Evolutionary conservation across 2,888 invertebrate genomes (phyloP).

Genomic region (Adelphocoris suturalis): DNA sequence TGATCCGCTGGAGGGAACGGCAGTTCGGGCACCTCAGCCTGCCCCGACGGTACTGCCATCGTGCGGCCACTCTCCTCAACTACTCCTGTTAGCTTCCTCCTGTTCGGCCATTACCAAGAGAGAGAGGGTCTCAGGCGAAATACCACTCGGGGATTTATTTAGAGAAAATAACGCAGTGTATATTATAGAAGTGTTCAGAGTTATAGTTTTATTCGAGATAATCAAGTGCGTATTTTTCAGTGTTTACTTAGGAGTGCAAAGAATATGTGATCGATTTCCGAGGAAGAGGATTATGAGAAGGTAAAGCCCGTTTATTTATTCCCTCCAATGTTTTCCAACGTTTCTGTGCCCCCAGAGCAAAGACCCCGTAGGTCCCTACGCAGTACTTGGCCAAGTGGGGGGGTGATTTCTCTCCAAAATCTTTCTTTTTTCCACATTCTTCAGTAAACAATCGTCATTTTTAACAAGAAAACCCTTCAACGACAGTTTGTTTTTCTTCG

Average conservation of each 20-base stretch:
- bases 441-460: not conserved
- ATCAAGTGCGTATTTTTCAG: slow-evolving; percentile 39
- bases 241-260: slow-evolving; percentile 36
- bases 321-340: slow-evolving; percentile 43
- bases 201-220: slow-evolving; percentile 48
- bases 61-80: slow-evolving; percentile 34
- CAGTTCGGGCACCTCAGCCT: slow-evolving; percentile 18
- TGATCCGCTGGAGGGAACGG: slow-evolving; percentile 57
- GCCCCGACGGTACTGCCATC: slow-evolving; percentile 52
- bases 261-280: slow-evolving; percentile 57
- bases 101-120: slow-evolving; percentile 60
- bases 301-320: slow-evolving; percentile 44
- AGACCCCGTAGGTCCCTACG: slow-evolving; percentile 61
- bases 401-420: not conserved
- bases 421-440: not conserved
- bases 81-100: slow-evolving; percentile 14
- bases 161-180: slow-evolving; percentile 35
- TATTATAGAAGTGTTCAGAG: slow-evolving; percentile 52
- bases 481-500: not conserved
- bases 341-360: slow-evolving; percentile 49
- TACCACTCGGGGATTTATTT: slow-evolving; percentile 15
- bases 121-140: slow-evolving; percentile 49
- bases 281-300: slow-evolving; percentile 42
- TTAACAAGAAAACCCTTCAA: not conserved
- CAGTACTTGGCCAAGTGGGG: slow-evolving; percentile 7